Evolutionary conservation across 2,888 invertebrate species (phyloP).

Genomic region (Camptogramma bilineatum): DNA sequence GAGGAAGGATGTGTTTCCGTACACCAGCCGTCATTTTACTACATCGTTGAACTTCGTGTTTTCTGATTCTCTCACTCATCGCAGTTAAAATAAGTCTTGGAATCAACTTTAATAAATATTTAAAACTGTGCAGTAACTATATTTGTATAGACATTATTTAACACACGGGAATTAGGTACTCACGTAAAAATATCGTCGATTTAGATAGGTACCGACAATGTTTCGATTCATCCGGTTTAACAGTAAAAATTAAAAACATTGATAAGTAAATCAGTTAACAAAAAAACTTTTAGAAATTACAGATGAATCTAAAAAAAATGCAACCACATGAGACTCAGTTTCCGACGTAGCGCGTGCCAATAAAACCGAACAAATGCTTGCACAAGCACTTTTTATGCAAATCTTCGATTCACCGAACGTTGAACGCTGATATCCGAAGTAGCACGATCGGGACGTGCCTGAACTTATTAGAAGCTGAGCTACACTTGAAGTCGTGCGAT

Average conservation of each 20-base stretch:
- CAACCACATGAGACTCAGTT: not conserved
- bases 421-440: slow-evolving; percentile 46
- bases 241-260: no score
- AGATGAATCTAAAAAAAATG: not conserved
- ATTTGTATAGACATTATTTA: no score
- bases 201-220: no score
- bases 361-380: slow-evolving; percentile 27
- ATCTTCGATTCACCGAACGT: slow-evolving; percentile 46
- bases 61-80: not conserved
- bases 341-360: not conserved
- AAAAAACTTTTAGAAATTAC: no score
- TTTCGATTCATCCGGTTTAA: no score
- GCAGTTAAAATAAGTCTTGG: not conserved
- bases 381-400: slow-evolving; percentile 49
- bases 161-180: no score
- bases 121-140: not conserved
- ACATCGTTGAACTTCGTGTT: not conserved
- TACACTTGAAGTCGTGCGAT: slow-evolving; percentile 41
- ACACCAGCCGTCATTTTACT: not conserved
- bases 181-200: no score
- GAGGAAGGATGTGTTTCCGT: slow-evolving; percentile 4
- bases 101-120: not conserved
- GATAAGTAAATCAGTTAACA: no score
- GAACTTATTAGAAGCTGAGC: slow-evolving; percentile 53
- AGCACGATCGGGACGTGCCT: slow-evolving; percentile 52